These are phyloP conservation scores for Gila robusta DNA, from an alignment of 2,797 vertebrate genomes.

Conservation along the genomic window DNA sequence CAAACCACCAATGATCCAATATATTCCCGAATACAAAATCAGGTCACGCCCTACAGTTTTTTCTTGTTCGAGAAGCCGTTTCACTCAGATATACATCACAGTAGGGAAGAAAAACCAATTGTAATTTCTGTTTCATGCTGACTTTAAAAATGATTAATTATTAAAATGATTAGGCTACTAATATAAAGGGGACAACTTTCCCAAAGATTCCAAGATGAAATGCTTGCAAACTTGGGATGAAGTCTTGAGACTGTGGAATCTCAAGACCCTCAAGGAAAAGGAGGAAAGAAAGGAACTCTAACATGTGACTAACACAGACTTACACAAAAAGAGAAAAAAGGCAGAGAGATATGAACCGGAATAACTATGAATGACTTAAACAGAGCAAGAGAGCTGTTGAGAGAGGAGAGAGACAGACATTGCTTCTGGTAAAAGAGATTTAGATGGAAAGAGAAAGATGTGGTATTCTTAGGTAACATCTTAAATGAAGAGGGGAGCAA, in stretches of 20 bases:
- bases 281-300: not conserved
- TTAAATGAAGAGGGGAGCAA: conserved; percentile 21
- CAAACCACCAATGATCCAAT: too few species aligned
- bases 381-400: conserved; percentile 2
- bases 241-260: not conserved
- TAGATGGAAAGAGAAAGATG: conserved; percentile 14
- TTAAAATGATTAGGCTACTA: not conserved
- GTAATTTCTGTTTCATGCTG: not conserved
- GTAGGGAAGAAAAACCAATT: not conserved
- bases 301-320: conserved; percentile 23
- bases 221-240: not conserved
- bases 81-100: not conserved
- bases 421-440: not conserved
- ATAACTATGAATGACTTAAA: not conserved
- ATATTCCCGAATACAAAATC: not conserved
- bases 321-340: conserved; percentile 1
- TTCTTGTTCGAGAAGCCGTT: not conserved
- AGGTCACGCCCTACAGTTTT: not conserved
- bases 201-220: not conserved
- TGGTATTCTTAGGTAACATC: conserved; percentile 37
- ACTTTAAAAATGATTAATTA: not conserved
- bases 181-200: not conserved
- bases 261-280: conserved; percentile 6
- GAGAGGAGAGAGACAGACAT: conserved; percentile 13
- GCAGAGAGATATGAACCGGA: not conserved